Base-by-base conservation (phyloP, 2,888 invertebrate species). In the Halictus ligatus region DNA sequence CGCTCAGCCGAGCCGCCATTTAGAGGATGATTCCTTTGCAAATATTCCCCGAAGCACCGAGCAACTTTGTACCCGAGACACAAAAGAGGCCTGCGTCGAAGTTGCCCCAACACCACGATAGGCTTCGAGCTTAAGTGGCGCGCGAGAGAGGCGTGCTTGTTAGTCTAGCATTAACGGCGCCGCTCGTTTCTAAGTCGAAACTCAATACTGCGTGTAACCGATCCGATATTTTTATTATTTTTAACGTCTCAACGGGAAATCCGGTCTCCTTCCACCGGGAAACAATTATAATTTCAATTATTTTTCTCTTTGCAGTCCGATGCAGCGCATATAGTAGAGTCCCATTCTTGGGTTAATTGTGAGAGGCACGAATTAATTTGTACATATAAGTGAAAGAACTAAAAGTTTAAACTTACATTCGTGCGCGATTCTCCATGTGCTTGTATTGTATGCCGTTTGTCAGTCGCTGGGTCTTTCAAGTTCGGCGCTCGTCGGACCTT, bases 1-100 rank as follows among this genome's bases (percentile, higher is more conserved):
- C 81, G 81, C 81, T 77, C 71, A 50, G 50, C 60, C 69, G 35
- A 35, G 48, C n/a, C 35, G 48, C 77, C 74, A 79, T 85, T 81
- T 74, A 67, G 54, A 79, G 43, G 71, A 71, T 74, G 73, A 81
- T 85, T 82, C 85, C 77, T 82, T 67, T 50, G 74, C 35, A 74
- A 85, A 81, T 67, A 67, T 67, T 76, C 72, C 46, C 25, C 73
- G 67, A 73, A 58, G 48, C 25, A 35, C 46, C n/a, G 35, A n/a
- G 54, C 13, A 67, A 43, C 50, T 25, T 78, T 46, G 60, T 15
- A 25, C 48, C 48, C 1, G 40, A 21, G 73, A 67, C 48, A 54
- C 48, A 18, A n/a, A 29, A 35, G 78, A 25, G 35, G 67, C n/a
- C 48, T 73, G 64, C 54, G 29, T 75, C 67, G 46, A 74, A 25